Evolutionary conservation across 2,888 invertebrate genomes (phyloP).

Genomic region (Cantharis lateralis): DNA sequence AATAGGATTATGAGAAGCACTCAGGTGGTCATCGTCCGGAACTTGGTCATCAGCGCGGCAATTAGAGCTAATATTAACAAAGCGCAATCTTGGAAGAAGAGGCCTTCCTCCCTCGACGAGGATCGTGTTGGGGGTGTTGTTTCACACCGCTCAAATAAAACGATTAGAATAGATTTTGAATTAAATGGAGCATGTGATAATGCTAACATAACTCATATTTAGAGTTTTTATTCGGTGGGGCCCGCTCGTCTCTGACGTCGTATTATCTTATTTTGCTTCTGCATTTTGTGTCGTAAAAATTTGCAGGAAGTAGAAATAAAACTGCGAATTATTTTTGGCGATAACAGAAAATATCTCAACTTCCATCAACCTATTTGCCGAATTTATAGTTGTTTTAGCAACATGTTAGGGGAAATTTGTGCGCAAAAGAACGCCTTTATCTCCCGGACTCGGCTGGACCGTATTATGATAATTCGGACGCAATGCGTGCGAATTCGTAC

Average conservation of each 20-base stretch:
- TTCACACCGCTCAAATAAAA: slow-evolving; percentile 41
- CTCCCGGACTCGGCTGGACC: slow-evolving; percentile 27
- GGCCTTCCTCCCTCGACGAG: not conserved
- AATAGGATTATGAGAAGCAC: slow-evolving; percentile 43
- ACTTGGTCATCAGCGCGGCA: slow-evolving; percentile 31
- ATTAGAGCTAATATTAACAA: slow-evolving; percentile 29
- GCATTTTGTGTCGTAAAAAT: slow-evolving; percentile 36
- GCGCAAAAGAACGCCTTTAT: slow-evolving; percentile 11
- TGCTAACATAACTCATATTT: slow-evolving; percentile 56
- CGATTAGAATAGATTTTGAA: slow-evolving; percentile 55
- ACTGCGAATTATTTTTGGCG: slow-evolving; percentile 29
- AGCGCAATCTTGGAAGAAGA: not conserved
- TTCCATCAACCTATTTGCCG: slow-evolving; percentile 30
- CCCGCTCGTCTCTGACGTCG: slow-evolving; percentile 28
- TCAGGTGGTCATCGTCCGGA: slow-evolving; percentile 43
- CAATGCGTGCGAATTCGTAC: slow-evolving; percentile 52
- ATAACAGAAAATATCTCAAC: slow-evolving; percentile 28
- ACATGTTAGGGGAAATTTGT: slow-evolving; percentile 17
- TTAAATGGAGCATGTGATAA: slow-evolving; percentile 57
- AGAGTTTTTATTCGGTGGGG: slow-evolving; percentile 46
- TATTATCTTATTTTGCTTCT: slow-evolving; percentile 30
- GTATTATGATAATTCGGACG: slow-evolving; percentile 55
- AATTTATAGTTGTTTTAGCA: slow-evolving; percentile 25
- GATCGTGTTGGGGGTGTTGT: slow-evolving; percentile 29
- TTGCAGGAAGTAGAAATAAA: slow-evolving; percentile 28